phyloP scores from a whole-genome alignment of 2,113 vertebrate species.

The Phocoena phocoena region DNA sequence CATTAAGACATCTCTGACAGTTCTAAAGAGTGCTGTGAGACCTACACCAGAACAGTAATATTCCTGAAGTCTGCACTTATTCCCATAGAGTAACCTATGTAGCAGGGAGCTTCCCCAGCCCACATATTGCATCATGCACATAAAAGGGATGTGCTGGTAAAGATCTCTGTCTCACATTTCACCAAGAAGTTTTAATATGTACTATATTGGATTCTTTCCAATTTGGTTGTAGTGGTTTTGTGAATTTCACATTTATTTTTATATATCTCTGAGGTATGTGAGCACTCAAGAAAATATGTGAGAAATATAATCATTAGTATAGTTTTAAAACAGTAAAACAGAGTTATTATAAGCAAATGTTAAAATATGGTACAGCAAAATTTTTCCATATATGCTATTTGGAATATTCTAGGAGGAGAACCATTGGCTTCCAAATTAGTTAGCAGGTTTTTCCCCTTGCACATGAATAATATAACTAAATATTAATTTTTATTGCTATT shows the following conservation, averaged over 20 bases:
- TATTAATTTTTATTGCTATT: constrained; percentile 65
- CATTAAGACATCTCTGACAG: neutral
- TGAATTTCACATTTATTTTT: constrained; percentile 66
- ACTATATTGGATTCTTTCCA: constrained; percentile 48
- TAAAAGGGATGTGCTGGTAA: constrained; percentile 61
- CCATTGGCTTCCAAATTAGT: constrained; percentile 49
- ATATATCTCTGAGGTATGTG: neutral
- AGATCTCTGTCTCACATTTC: constrained; percentile 64
- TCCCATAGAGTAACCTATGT: neutral
- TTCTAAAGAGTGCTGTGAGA: neutral
- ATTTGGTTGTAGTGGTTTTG: constrained; percentile 39
- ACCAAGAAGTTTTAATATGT: constrained; percentile 66
- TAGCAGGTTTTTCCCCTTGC: constrained; percentile 34
- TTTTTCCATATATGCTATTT: constrained; percentile 47
- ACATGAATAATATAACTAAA: constrained; percentile 75
- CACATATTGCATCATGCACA: neutral
- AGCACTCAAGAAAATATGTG: constrained; percentile 14
- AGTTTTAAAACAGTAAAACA: constrained; percentile 53
- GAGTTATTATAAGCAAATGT: constrained; percentile 51
- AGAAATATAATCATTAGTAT: constrained; percentile 21
- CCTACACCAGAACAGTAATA: no score
- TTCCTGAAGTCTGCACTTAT: neutral
- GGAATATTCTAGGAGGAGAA: constrained; percentile 30
- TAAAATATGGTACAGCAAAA: constrained; percentile 68
- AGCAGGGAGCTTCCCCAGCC: neutral